These are phyloP conservation scores for Sylvilagus floridanus DNA, from an alignment of 2,797 vertebrate species.

Conservation along the genomic window DNA sequence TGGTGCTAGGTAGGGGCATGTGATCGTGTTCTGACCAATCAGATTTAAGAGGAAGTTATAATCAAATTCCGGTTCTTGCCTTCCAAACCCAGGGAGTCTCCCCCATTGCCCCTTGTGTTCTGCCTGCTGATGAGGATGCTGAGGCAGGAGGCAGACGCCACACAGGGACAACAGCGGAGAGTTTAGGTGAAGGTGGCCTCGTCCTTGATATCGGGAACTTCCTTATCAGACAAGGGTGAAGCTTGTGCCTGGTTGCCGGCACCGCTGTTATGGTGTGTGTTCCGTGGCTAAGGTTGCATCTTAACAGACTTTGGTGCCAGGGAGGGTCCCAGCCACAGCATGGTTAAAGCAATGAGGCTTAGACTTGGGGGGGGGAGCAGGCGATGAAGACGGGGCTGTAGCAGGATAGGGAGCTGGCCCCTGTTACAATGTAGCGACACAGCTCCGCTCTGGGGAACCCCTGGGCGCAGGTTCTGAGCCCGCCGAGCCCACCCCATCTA, in stretches of 20 bases:
- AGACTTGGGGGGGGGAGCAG: not conserved
- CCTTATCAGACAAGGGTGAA: not conserved
- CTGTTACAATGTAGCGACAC: fast-evolving
- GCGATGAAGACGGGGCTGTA: fast-evolving
- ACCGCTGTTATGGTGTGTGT: not conserved
- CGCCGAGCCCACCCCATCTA: too few species aligned
- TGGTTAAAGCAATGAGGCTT: fast-evolving
- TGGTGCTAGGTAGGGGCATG: not conserved
- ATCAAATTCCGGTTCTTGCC: not conserved
- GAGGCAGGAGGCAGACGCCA: fast-evolving
- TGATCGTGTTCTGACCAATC: not conserved
- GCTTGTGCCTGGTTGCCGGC: not conserved
- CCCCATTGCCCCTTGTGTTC: not conserved
- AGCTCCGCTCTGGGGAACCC: fast-evolving
- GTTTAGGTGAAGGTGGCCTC: not conserved
- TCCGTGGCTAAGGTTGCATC: not conserved
- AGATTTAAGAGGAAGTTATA: not conserved
- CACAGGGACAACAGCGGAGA: fast-evolving
- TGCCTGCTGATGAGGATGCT: not conserved
- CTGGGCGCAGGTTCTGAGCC: not conserved
- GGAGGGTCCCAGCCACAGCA: fast-evolving
- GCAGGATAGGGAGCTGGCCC: not conserved
- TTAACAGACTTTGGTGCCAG: not conserved
- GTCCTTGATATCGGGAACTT: not conserved
- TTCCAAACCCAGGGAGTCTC: not conserved